Evolutionary conservation across 2,113 vertebrate species (phyloP), one percentile per base, ranked within the genome.

Genomic region (Oncorhynchus mykiss): DNA sequence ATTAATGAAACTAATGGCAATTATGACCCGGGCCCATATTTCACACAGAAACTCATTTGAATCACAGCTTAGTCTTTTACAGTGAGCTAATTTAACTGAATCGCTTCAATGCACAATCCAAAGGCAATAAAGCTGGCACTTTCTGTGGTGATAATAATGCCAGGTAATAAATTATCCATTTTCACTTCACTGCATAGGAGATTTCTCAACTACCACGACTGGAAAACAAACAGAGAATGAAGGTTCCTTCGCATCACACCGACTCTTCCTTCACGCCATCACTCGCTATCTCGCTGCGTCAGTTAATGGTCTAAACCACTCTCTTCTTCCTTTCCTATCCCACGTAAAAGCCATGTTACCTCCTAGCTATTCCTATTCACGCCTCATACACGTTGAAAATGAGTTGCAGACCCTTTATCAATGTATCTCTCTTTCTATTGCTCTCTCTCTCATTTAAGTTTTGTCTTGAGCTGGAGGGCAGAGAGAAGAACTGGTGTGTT

Each of bases 1-100:
- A 87, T 92, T 89, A 90, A 88, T 88, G 86, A 91, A 87, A 86
- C 78, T 87, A 90, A 89, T 90, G 85, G 81, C 87, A 90, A 87
- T 87, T 84, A 83, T 81, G 69, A 81, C 86, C 76, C 79, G 66
- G 65, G 81, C 81, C 77, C 75, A 84, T 85, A 84, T 85, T 84
- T 86, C 78, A 18, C 9, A 72, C 74, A 81, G 84, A 82, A 87
- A 88, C 81, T 85, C 77, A 85, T 84, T 69, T 84, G 74, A 80
- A 76, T 82, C 70, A 72, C 22, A 72, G 80, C 75, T 65, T 72
- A 73, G 64, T 76, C 74, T 88, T 86, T 86, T 67, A 73, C 71
- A 82, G 86, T 82, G 25, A 69, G 73, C 80, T 86, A 80, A 89
- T 89, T 91, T 78, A 86, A 82, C 83, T 78, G 80, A 88, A 84